Evolutionary conservation across 2,113 vertebrate species (phyloP).

Genomic region (Ictidomys tridecemlineatus): DNA sequence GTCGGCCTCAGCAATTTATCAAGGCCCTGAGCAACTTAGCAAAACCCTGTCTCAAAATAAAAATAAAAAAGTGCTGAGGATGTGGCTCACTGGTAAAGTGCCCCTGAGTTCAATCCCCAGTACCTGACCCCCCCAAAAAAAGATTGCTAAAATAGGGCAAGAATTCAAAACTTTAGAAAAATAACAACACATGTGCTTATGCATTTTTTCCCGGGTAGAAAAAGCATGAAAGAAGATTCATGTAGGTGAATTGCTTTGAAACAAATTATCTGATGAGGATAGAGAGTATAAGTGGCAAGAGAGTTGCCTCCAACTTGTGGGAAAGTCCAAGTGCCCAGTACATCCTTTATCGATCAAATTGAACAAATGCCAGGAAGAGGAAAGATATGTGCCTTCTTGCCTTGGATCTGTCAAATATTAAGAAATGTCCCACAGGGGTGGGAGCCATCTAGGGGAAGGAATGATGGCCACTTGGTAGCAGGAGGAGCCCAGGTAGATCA

Average conservation of each 20-base stretch:
- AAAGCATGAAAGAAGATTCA: background rate
- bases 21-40: no score
- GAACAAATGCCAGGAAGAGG: background rate
- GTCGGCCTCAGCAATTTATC: no score
- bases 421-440: background rate
- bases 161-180: constrained; percentile 52
- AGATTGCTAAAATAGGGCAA: constrained; percentile 16
- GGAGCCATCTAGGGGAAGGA: background rate
- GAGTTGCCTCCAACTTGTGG: background rate
- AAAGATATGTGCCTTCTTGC: background rate
- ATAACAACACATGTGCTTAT: background rate
- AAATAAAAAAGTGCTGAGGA: no score
- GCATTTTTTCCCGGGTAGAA: background rate
- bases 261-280: background rate
- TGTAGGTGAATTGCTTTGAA: constrained; percentile 37
- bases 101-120: no score
- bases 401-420: background rate
- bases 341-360: background rate
- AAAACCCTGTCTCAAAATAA: no score
- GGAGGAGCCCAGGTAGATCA: background rate
- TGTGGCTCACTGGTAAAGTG: no score
- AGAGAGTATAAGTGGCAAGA: background rate
- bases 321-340: background rate
- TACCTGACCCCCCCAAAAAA: no score
- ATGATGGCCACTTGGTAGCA: background rate